Evolutionary conservation across 2,888 invertebrate species (phyloP).

Genomic region (Coelogynopora nodosa): DNA sequence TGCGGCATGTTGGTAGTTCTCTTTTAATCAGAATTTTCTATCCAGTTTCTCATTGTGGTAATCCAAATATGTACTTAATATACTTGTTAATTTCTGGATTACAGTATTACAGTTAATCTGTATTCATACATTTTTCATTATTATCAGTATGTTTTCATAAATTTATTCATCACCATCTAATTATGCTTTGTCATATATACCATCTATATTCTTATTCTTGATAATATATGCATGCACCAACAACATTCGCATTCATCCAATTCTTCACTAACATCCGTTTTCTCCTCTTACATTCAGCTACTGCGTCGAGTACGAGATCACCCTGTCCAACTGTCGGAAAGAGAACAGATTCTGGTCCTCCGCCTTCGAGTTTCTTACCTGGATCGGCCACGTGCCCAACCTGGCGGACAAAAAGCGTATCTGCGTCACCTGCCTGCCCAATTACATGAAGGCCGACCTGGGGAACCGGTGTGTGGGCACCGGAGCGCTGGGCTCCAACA

Average conservation of each 20-base stretch:
- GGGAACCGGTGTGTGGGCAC: slow-evolving; percentile 34
- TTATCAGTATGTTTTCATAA: no score
- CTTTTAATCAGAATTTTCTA: no score
- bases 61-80: no score
- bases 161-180: no score
- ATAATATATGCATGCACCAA: not conserved
- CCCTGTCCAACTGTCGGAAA: not conserved
- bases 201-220: not conserved
- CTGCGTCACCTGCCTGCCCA: slow-evolving; percentile 37
- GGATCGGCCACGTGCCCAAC: slow-evolving; percentile 1
- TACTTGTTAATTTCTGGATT: no score
- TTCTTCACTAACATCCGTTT: no score
- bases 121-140: no score
- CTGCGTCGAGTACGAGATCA: not conserved
- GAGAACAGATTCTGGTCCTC: not conserved
- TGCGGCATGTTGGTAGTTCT: no score
- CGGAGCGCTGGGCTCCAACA: not conserved
- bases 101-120: no score
- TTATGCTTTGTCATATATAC: no score
- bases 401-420: not conserved
- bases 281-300: not conserved
- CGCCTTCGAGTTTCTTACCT: not conserved
- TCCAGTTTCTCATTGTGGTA: no score
- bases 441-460: slow-evolving; percentile 14
- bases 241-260: no score